Base-by-base conservation (phyloP, 1,140 invertebrate species). In the Papilio helenus region DNA sequence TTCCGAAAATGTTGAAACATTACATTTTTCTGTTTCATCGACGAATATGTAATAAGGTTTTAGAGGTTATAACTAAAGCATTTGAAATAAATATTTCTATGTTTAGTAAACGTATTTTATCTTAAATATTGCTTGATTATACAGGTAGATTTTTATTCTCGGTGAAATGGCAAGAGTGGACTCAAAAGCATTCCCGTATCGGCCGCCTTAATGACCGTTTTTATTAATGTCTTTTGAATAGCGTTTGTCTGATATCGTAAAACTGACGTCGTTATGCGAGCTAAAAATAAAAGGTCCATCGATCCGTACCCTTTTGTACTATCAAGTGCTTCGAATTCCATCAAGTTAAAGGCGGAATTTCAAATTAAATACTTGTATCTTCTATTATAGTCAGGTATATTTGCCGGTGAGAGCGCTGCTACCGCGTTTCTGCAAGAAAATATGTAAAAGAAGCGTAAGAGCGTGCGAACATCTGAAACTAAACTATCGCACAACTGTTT, bases 161-260 rank as follows among this genome's bases (percentile, higher is more conserved):
- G 26, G 26, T 14, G 58, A 61, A 29, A 55, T 55, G 4, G 34
- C 26, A 16, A 65, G 12, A 65, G 61, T 65, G 61, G 3, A 65
- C 4, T 29, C 26, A 65, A 65, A 65, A 65, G 61, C 61, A 65
- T 65, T 65, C 61, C 26, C 61, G 26, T 65, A 65, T 65, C 26
- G 23, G 26, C n/a, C 58, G 23, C 14, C 61, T 65, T 65, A 65
- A 65, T 26, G 58, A 61, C 23, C 58, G 61, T 65, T 65, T 65
- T 65, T 65, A 65, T 65, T 65, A 65, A 65, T 12, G 61, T 65
- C 61, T 26, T 34, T 65, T 65, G 61, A 65, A 65, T 65, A 65
- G 23, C 61, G 26, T 61, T 61, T 26, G 58, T 65, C 61, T 65
- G 61, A 65, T 65, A 65, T 14, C 61, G 61, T 65, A 16, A 65